Percentiles rank a stretch among this genome's conserved stretches.
Evolutionary conservation across 2,888 invertebrate genomes (phyloP).

Genomic region (Dione juno): DNA sequence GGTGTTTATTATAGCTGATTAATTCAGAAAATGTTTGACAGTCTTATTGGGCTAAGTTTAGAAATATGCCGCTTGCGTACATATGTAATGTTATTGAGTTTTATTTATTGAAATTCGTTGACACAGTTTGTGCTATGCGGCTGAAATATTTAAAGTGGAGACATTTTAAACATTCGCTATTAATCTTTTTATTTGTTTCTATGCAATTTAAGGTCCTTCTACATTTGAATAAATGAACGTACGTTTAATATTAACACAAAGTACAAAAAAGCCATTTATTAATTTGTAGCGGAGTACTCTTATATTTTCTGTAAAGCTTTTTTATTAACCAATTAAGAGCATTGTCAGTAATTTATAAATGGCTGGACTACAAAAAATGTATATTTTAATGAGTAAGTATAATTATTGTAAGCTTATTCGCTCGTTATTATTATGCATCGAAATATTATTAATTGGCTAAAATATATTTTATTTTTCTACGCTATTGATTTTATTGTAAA

Average conservation of each 20-base stretch:
- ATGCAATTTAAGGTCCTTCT: neutral
- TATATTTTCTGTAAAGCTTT: conserved; percentile 36
- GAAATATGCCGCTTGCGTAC: neutral
- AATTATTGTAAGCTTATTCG: conserved; percentile 42
- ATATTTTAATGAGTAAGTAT: conserved; percentile 46
- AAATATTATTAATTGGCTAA: conserved; percentile 35
- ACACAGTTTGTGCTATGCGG: neutral
- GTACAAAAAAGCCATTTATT: neutral
- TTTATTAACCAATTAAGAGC: conserved; percentile 45
- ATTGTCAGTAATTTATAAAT: conserved; percentile 43
- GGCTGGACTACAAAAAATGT: conserved; percentile 40
- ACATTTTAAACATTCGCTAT: neutral
- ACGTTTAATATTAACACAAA: neutral
- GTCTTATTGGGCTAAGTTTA: neutral
- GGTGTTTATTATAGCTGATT: neutral
- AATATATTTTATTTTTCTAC: conserved; percentile 24
- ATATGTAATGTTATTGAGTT: neutral
- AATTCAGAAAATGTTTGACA: neutral
- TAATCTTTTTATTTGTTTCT: neutral
- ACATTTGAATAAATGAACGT: neutral
- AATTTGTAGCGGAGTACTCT: conserved; percentile 12
- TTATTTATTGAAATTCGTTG: neutral
- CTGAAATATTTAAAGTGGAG: too few species aligned
- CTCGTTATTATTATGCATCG: conserved; percentile 32
- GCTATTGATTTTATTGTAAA: neutral